Conservation (phyloP, 2,113 vertebrate species). For the Myanophis thanlyinensis region DNA sequence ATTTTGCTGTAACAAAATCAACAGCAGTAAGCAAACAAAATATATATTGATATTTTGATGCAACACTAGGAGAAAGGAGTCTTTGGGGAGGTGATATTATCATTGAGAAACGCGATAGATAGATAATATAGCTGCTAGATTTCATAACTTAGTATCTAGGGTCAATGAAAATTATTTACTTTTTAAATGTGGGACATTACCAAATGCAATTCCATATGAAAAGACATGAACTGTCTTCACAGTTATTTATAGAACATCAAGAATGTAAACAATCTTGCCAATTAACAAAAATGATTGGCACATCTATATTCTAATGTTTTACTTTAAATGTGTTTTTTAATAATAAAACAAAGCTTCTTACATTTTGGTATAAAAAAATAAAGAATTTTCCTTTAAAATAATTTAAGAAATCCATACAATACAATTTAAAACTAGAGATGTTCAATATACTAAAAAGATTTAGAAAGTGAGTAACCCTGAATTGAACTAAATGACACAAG, state of each 20-base stretch:
- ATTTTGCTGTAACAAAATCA: slow-evolving; percentile 15
- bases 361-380: neutral
- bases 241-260: neutral
- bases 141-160: slow-evolving; percentile 25
- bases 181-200: slow-evolving; percentile 16
- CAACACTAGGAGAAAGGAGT: slow-evolving; percentile 27
- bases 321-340: neutral
- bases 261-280: neutral
- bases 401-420: neutral
- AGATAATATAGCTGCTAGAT: slow-evolving; percentile 30
- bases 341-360: neutral
- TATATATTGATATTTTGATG: slow-evolving; percentile 11
- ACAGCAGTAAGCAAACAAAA: neutral
- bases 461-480: neutral
- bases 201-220: slow-evolving; percentile 4
- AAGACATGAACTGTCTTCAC: neutral
- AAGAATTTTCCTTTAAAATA: neutral
- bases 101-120: slow-evolving; percentile 30
- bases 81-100: neutral
- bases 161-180: slow-evolving; percentile 42
- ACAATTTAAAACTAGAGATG: neutral
- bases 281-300: neutral
- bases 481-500: neutral
- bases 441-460: neutral
- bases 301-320: neutral